Evolutionary conservation across 2,797 vertebrate species (phyloP).

Genomic region (Luscinia luscinia): DNA sequence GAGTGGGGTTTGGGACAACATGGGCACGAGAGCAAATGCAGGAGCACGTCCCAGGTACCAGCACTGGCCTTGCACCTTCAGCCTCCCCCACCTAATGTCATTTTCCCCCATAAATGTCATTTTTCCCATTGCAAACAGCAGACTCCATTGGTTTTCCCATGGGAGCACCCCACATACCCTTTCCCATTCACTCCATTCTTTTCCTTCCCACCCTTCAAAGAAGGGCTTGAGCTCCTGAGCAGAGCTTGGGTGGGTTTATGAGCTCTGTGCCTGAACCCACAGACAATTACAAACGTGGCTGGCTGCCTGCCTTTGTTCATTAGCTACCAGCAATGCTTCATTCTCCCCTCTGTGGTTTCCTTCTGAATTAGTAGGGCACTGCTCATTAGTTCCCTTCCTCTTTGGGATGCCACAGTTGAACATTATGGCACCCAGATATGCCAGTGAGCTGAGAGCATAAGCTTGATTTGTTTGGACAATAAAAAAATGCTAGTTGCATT

Average conservation of each 20-base stretch:
- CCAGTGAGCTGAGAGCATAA: background rate
- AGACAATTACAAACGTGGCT: background rate
- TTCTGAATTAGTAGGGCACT: background rate
- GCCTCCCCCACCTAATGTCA: background rate
- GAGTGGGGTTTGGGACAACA: background rate
- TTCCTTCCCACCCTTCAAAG: background rate
- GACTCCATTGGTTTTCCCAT: background rate
- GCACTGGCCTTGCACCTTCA: accelerated
- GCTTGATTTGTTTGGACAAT: constrained; percentile 20
- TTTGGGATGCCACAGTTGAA: constrained; percentile 13
- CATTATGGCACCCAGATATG: background rate
- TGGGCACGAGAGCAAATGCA: background rate
- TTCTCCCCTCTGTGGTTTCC: background rate
- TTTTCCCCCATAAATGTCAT: background rate
- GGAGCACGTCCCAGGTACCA: background rate
- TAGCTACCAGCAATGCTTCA: constrained; percentile 18
- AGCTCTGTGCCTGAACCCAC: background rate
- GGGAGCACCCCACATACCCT: background rate
- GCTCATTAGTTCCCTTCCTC: background rate
- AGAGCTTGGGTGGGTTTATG: constrained; percentile 1
- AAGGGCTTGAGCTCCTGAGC: background rate
- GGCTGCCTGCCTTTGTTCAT: constrained; percentile 49
- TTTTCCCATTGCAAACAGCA: background rate
- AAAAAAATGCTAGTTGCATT: constrained; percentile 5
- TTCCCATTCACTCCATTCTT: background rate